A percentile compares a stretch with the other conserved stretches of the same genome.
Evolutionary conservation across 2,797 vertebrate genomes (phyloP).

Genomic region (Triplophysa yarkandensis): DNA sequence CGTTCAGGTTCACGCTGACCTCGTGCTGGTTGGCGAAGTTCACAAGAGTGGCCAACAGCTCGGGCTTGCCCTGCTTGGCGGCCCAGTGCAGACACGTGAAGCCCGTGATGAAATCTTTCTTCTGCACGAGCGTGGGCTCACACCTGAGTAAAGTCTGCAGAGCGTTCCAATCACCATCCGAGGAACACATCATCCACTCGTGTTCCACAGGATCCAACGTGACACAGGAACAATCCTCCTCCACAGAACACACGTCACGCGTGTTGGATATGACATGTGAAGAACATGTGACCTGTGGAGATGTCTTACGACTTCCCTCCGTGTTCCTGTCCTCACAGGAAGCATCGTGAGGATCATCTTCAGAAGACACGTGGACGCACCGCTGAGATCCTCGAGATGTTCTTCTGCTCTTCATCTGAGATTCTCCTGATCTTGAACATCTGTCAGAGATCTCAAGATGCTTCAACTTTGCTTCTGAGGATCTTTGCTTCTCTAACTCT

Average conservation of each 20-base stretch:
- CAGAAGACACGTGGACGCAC: conserved; percentile 70
- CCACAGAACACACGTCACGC: conserved; percentile 80
- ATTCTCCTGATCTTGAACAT: conserved; percentile 7
- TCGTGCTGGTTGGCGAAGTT: conserved; percentile 82
- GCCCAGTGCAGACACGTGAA: conserved; percentile 97
- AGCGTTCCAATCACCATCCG: conserved; percentile 89
- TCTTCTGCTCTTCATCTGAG: conserved; percentile 60
- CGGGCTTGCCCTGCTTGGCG: conserved; percentile 90
- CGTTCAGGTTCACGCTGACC: conserved; percentile 85
- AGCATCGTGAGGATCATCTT: conserved; percentile 73
- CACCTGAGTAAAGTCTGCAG: conserved; percentile 83
- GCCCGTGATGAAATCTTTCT: conserved; percentile 92
- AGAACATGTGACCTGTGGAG: conserved; percentile 84
- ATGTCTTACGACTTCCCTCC: conserved; percentile 80
- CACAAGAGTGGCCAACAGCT: conserved; percentile 86
- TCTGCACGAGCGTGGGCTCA: conserved; percentile 84
- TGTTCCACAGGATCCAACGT: conserved; percentile 91
- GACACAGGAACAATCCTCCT: conserved; percentile 84
- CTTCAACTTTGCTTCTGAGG: too few relatives aligned
- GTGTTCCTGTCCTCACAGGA: conserved; percentile 70
- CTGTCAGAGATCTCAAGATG: background rate
- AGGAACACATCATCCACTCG: conserved; percentile 94
- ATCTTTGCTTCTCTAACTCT: too few relatives aligned
- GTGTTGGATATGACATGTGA: conserved; percentile 58
- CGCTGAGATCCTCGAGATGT: conserved; percentile 75